Evolutionary conservation across 2,113 vertebrate genomes (phyloP).

Genomic region (Noturus placidus): DNA sequence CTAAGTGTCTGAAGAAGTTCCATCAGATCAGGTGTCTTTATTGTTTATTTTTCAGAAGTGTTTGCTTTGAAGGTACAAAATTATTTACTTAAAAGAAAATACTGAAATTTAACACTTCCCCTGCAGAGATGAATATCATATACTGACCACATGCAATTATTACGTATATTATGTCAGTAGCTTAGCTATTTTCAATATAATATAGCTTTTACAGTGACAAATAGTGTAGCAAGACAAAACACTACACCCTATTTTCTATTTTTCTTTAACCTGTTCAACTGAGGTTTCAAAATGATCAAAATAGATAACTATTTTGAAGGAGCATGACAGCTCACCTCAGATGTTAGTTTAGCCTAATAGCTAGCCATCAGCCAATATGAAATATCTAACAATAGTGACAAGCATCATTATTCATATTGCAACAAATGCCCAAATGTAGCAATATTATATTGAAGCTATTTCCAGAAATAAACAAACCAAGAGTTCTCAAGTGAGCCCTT

Average conservation of each 20-base stretch:
- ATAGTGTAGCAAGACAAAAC: neutral
- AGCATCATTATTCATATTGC: neutral
- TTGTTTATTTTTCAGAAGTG: slow-evolving; percentile 47
- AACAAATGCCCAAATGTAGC: neutral
- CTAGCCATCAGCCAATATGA: neutral
- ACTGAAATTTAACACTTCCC: slow-evolving; percentile 18
- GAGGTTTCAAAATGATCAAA: neutral
- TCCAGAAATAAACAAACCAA: neutral
- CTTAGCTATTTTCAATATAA: neutral
- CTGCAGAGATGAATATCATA: neutral
- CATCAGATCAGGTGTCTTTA: slow-evolving; percentile 59
- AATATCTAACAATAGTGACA: neutral
- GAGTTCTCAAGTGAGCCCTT: neutral
- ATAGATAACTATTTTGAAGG: neutral
- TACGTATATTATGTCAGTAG: neutral
- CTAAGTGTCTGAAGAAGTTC: slow-evolving; percentile 58
- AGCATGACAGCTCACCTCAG: neutral
- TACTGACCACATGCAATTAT: neutral
- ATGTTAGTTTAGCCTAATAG: neutral
- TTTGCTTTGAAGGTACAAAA: slow-evolving; percentile 32
- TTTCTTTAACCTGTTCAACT: neutral
- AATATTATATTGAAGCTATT: neutral
- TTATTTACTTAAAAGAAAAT: slow-evolving; percentile 30
- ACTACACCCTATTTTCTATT: neutral
- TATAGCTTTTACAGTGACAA: neutral